Percentiles rank a stretch among this genome's conserved stretches.
Conservation (phyloP, 2,888 invertebrate genomes). For the Arenicola marina region DNA sequence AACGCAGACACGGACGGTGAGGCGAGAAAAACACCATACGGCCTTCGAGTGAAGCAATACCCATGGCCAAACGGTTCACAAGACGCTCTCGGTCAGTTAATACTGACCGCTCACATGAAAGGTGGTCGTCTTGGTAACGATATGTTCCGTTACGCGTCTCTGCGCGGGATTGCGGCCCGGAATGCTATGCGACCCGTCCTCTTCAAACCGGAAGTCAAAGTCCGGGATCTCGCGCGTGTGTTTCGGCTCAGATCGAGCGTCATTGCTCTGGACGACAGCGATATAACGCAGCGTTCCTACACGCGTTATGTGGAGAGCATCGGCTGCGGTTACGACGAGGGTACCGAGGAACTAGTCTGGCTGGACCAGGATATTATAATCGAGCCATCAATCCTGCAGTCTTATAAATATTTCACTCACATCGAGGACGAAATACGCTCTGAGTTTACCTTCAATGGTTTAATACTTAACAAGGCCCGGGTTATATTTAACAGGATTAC, state of each 20-base stretch:
- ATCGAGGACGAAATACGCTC: not conserved
- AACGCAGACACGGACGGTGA: no score
- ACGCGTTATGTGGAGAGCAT: no score
- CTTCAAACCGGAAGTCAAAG: not conserved
- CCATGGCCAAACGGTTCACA: no score
- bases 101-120: not conserved
- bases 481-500: not conserved
- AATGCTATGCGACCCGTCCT: not conserved
- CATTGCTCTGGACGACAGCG: not conserved
- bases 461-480: not conserved
- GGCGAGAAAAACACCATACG: no score
- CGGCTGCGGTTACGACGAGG: no score
- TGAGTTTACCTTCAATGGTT: not conserved
- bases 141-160: not conserved
- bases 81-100: no score
- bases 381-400: no score
- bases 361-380: no score
- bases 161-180: not conserved
- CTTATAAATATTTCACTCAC: no score
- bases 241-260: not conserved
- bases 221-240: not conserved
- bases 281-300: not conserved
- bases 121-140: constrained; percentile 4
- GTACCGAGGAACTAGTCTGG: no score
- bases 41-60: no score